Conservation (phyloP, 2,113 vertebrate genomes). For the Perca schrenkii region DNA sequence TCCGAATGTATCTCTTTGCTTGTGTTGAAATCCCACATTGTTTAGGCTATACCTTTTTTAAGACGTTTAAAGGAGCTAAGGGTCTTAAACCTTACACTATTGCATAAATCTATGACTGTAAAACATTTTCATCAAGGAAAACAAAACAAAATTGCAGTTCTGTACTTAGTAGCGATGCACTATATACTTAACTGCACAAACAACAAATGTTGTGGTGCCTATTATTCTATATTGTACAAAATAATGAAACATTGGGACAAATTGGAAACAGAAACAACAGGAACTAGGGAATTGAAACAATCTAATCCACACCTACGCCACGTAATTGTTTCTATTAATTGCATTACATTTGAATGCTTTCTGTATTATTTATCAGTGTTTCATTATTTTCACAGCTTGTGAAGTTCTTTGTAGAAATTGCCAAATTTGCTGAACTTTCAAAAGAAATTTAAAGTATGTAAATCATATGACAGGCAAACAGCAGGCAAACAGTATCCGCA, state of each 20-base stretch:
- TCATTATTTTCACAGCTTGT: neutral
- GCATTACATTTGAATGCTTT: neutral
- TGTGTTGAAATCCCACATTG: neutral
- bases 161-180: neutral
- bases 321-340: neutral
- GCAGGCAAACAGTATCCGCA: constrained; percentile 1
- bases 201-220: neutral
- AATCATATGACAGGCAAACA: constrained; percentile 17
- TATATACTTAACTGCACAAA: neutral
- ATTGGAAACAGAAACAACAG: no score
- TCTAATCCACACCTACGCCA: neutral
- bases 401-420: neutral
- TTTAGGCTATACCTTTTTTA: neutral
- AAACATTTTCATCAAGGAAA: neutral
- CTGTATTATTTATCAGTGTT: neutral
- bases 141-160: neutral
- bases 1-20: neutral
- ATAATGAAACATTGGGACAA: neutral
- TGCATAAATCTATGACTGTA: neutral
- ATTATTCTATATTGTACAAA: neutral
- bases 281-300: neutral
- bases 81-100: no score
- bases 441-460: neutral
- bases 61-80: no score
- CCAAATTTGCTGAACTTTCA: neutral